These are phyloP conservation scores for Panorpa germanica DNA, from an alignment of 2,888 invertebrate species.

Conservation along the genomic window DNA sequence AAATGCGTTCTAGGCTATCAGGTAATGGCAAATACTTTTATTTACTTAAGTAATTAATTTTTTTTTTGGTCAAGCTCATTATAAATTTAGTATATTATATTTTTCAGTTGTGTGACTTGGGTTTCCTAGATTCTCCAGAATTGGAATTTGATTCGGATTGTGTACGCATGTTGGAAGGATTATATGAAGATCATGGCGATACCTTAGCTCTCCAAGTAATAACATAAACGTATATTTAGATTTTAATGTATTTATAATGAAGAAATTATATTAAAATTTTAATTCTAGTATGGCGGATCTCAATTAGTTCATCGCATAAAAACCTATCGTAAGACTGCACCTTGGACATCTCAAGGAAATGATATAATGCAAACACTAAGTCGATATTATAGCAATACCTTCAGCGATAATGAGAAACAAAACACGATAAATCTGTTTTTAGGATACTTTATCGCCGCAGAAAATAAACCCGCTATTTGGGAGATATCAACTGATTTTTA, in stretches of 20 bases:
- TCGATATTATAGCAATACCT: constrained; percentile 93
- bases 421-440: constrained; percentile 94
- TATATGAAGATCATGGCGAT: constrained; percentile 97
- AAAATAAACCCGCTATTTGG: constrained; percentile 65
- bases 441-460: constrained; percentile 64
- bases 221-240: too few relatives aligned
- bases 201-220: constrained; percentile 67
- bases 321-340: constrained; percentile 73
- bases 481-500: constrained; percentile 82
- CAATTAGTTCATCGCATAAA: constrained; percentile 83
- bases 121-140: constrained; percentile 64
- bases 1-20: constrained; percentile 63
- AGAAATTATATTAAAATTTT: background rate
- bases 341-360: constrained; percentile 92
- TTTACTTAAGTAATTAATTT: too few relatives aligned
- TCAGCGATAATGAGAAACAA: constrained; percentile 94
- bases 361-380: constrained; percentile 98
- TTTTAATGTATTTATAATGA: background rate
- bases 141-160: constrained; percentile 92
- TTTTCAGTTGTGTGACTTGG: constrained; percentile 69
- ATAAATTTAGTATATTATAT: too few relatives aligned
- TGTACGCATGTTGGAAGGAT: constrained; percentile 78
- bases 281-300: constrained; percentile 71
- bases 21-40: too few relatives aligned
- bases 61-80: too few relatives aligned